Conservation (phyloP, 1,140 invertebrate genomes). For the Temnothorax nylanderi region DNA sequence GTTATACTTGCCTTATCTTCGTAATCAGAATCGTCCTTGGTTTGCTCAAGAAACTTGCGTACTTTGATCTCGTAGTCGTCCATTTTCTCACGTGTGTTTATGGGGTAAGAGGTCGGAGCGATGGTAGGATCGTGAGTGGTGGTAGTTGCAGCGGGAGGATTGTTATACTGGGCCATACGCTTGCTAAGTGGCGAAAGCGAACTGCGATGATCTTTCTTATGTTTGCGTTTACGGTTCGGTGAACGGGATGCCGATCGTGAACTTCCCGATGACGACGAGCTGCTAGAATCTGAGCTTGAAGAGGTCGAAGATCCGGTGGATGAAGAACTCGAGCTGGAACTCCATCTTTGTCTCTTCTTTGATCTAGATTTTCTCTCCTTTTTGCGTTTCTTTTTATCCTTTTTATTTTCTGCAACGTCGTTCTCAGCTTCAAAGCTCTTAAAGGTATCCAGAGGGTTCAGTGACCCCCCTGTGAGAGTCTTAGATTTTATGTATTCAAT, state of each 20-base stretch:
- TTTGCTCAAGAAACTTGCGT: slow-evolving; percentile 91
- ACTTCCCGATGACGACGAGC: slow-evolving; percentile 87
- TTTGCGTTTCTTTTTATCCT: slow-evolving; percentile 91
- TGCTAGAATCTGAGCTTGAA: slow-evolving; percentile 86
- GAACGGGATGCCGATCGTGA: slow-evolving; percentile 88
- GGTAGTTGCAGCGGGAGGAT: slow-evolving; percentile 84
- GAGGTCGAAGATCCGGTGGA: slow-evolving; percentile 88
- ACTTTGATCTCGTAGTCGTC: slow-evolving; percentile 91
- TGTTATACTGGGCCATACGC: slow-evolving; percentile 89
- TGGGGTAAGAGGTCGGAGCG: slow-evolving; percentile 86
- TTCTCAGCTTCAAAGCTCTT: slow-evolving; percentile 81
- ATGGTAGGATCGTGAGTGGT: slow-evolving; percentile 87
- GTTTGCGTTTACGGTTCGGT: slow-evolving; percentile 88
- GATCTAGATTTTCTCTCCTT: slow-evolving; percentile 90
- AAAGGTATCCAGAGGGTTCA: slow-evolving; percentile 82
- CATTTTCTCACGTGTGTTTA: slow-evolving; percentile 85
- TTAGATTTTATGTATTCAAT: slow-evolving; percentile 92
- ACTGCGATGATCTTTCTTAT: slow-evolving; percentile 88
- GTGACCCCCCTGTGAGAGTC: slow-evolving; percentile 77
- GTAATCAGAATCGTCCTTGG: slow-evolving; percentile 93
- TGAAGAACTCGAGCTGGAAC: slow-evolving; percentile 88
- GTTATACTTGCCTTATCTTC: slow-evolving; percentile 88
- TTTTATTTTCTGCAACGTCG: slow-evolving; percentile 85
- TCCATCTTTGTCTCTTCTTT: slow-evolving; percentile 89
- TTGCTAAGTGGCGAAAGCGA: slow-evolving; percentile 93